phyloP scores from a whole-genome alignment of 1,140 invertebrate species.

The Potamilus streckersoni region DNA sequence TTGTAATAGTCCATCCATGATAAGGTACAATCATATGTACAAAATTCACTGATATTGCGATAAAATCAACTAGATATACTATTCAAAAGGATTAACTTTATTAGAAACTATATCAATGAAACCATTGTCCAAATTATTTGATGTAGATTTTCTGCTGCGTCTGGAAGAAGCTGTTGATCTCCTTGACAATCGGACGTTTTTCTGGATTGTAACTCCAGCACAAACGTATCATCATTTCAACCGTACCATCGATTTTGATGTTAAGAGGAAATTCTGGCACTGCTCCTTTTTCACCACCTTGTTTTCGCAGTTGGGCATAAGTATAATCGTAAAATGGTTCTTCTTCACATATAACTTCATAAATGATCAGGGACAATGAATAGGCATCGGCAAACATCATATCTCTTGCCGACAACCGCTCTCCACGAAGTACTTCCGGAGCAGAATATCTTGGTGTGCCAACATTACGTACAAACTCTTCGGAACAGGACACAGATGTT shows the following conservation, averaged over 20 bases:
- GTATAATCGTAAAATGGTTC: constrained; percentile 31
- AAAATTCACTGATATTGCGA: too few species aligned
- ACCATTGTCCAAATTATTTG: too few species aligned
- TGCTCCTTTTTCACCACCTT: constrained; percentile 23
- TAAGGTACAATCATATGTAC: too few species aligned
- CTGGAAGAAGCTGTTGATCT: neutral
- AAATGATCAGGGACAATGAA: constrained; percentile 24
- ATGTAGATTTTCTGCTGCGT: neutral
- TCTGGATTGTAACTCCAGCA: constrained; percentile 26
- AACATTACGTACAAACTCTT: constrained; percentile 3
- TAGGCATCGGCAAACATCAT: constrained; percentile 34
- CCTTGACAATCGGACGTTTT: constrained; percentile 11
- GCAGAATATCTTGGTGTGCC: constrained; percentile 38
- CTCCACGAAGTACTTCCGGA: constrained; percentile 36
- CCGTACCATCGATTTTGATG: neutral
- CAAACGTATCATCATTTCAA: constrained; percentile 1
- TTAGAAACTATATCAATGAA: too few species aligned
- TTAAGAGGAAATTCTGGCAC: constrained; percentile 19
- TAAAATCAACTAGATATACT: too few species aligned
- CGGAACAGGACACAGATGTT: neutral
- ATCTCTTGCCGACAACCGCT: neutral
- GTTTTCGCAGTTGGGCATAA: constrained; percentile 15
- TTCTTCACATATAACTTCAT: constrained; percentile 29
- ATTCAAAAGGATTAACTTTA: too few species aligned
- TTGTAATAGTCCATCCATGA: too few species aligned